Evolutionary conservation across 2,113 vertebrate genomes (phyloP).

Genomic region (Acanthochromis polyacanthus): DNA sequence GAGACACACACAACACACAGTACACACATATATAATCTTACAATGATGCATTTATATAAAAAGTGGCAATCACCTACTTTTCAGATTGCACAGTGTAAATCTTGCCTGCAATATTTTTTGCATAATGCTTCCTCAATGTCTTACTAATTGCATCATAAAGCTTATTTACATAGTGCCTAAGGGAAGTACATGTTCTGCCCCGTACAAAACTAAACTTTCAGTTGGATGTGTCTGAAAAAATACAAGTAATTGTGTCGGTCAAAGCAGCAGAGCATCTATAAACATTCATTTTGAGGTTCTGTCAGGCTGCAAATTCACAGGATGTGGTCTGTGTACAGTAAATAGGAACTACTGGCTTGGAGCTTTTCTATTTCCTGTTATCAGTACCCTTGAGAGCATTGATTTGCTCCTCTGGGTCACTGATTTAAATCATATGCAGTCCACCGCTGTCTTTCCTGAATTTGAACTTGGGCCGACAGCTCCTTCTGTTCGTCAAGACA

Average conservation of each 20-base stretch:
- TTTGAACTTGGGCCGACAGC: slow-evolving; percentile 4
- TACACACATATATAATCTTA: too few species aligned
- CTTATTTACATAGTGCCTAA: too few species aligned
- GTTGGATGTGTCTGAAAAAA: background rate
- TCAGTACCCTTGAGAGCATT: slow-evolving; percentile 3
- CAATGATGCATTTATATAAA: too few species aligned
- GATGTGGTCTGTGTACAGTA: background rate
- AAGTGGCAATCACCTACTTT: too few species aligned
- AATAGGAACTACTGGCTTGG: background rate
- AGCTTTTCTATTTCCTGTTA: background rate
- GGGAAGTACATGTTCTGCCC: too few species aligned
- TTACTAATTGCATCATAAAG: too few species aligned
- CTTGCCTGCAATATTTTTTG: too few species aligned
- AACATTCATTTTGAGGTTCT: background rate
- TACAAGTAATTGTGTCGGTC: background rate
- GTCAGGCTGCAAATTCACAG: background rate
- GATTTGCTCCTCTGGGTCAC: slow-evolving; percentile 18
- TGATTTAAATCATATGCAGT: slow-evolving; percentile 19
- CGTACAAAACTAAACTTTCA: too few species aligned
- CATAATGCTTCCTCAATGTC: too few species aligned
- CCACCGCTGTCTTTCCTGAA: background rate
- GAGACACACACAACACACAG: too few species aligned
- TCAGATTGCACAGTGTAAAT: too few species aligned
- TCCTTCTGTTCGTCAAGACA: background rate
- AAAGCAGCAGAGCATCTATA: background rate